Conservation (phyloP, 2,113 vertebrate species). For the Paralichthys olivaceus region DNA sequence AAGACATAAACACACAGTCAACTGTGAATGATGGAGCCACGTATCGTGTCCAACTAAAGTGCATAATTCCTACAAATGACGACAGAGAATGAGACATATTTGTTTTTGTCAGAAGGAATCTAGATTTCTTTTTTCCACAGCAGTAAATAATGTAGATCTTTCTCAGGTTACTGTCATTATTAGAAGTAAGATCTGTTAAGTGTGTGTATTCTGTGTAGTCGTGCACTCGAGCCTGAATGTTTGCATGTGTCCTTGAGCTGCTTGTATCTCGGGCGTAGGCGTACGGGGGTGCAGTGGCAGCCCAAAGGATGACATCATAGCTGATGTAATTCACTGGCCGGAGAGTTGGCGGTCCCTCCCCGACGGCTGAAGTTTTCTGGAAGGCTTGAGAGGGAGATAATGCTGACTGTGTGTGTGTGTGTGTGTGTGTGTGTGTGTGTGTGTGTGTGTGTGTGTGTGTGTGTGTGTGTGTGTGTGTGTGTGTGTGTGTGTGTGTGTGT, state of each 20-base stretch:
- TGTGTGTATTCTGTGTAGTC: neutral
- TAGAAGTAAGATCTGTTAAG: neutral
- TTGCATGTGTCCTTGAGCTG: constrained; percentile 34
- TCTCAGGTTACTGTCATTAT: neutral
- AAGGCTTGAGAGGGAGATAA: constrained; percentile 5
- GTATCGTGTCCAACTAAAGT: too few species aligned
- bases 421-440: constrained; percentile 5
- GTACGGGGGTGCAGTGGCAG: constrained; percentile 16
- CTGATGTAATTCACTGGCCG: constrained; percentile 68
- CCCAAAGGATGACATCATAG: constrained; percentile 68
- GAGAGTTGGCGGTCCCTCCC: constrained; percentile 47
- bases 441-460: neutral
- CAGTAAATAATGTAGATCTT: neutral
- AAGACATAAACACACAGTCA: too few species aligned
- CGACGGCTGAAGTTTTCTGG: constrained; percentile 41
- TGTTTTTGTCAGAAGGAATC: too few species aligned
- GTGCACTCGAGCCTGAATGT: neutral
- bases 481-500: constrained; percentile 12
- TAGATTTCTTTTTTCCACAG: neutral
- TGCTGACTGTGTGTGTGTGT: constrained; percentile 43
- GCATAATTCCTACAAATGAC: too few species aligned
- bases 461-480: neutral
- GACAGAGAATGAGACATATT: too few species aligned
- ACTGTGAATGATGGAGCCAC: constrained; percentile 7
- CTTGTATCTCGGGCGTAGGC: constrained; percentile 38